Percentiles rank a stretch among this genome's conserved stretches.
Conservation (phyloP, 2,797 vertebrate species). For the Galagoides demidoff region DNA sequence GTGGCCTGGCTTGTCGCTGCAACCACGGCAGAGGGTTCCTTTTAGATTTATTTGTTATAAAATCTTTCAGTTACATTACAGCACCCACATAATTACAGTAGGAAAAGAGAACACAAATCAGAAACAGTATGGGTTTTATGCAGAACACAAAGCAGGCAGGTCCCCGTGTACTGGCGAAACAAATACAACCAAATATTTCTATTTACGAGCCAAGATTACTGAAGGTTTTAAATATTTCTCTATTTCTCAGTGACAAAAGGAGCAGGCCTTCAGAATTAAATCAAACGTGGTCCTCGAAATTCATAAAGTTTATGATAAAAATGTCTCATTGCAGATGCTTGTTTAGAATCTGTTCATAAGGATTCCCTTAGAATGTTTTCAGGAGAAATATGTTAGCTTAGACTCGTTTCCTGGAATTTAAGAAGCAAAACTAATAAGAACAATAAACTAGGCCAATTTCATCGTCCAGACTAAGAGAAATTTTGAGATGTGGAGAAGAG, state of each 20-base stretch:
- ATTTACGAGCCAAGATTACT: slow-evolving; percentile 43
- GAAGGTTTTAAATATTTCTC: slow-evolving; percentile 45
- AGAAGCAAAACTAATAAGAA: slow-evolving; percentile 39
- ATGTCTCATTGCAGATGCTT: not conserved
- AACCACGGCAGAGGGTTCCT: not conserved
- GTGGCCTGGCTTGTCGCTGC: not conserved
- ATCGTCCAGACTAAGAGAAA: slow-evolving; percentile 60
- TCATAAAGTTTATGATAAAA: slow-evolving; percentile 22
- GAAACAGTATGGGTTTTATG: not conserved
- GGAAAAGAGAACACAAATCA: not conserved
- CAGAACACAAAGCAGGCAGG: slow-evolving; percentile 60
- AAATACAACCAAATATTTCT: slow-evolving; percentile 52
- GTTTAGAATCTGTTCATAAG: slow-evolving; percentile 21
- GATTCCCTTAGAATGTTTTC: slow-evolving; percentile 44
- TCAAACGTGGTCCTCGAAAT: not conserved
- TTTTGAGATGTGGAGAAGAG: slow-evolving; percentile 26
- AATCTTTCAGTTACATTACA: not conserved
- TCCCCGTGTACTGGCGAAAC: not conserved
- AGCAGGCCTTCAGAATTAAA: slow-evolving; percentile 35
- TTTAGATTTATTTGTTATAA: not conserved
- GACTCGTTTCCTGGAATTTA: not conserved
- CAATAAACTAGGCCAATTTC: slow-evolving; percentile 56
- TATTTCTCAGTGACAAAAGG: slow-evolving; percentile 15
- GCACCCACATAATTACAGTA: not conserved
- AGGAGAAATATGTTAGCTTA: not conserved